phyloP scores from a whole-genome alignment of 2,797 vertebrate species.

The Siniperca undulata region DNA sequence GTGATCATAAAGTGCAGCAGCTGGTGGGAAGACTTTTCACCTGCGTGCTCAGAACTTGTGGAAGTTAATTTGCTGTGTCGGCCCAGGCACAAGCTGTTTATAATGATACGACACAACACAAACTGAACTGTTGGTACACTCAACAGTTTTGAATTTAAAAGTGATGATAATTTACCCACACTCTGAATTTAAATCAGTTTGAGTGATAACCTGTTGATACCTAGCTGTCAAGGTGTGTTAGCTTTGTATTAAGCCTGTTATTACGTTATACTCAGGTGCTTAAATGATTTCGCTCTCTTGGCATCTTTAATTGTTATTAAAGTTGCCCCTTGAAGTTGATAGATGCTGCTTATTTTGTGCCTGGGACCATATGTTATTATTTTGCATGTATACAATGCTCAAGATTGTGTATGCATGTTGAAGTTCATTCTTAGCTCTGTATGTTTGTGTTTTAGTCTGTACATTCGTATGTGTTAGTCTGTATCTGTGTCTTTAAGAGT shows the following conservation, averaged over 20 bases:
- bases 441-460: slow-evolving; percentile 33
- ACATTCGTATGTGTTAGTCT: slow-evolving; percentile 28
- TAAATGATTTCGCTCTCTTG: slow-evolving; percentile 20
- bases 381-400: neutral
- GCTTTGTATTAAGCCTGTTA: slow-evolving; percentile 11
- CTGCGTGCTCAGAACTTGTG: slow-evolving; percentile 66
- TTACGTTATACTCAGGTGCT: slow-evolving; percentile 39
- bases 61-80: slow-evolving; percentile 67
- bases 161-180: slow-evolving; percentile 21
- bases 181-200: slow-evolving; percentile 18
- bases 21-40: slow-evolving; percentile 76
- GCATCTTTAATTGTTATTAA: slow-evolving; percentile 8
- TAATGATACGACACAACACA: slow-evolving; percentile 19
- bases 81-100: slow-evolving; percentile 50
- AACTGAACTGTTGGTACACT: slow-evolving; percentile 36
- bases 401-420: neutral
- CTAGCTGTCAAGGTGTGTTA: slow-evolving; percentile 21
- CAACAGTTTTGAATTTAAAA: slow-evolving; percentile 43
- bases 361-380: neutral
- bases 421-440: slow-evolving; percentile 22
- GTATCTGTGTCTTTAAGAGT: slow-evolving; percentile 39
- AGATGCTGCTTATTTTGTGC: neutral
- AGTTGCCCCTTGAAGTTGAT: slow-evolving; percentile 20
- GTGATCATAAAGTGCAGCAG: slow-evolving; percentile 74
- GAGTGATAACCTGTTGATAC: slow-evolving; percentile 24